Percentiles rank a stretch among this genome's conserved stretches.
phyloP scores from a whole-genome alignment of 2,888 invertebrate species.

The Drosophila leonis region DNA sequence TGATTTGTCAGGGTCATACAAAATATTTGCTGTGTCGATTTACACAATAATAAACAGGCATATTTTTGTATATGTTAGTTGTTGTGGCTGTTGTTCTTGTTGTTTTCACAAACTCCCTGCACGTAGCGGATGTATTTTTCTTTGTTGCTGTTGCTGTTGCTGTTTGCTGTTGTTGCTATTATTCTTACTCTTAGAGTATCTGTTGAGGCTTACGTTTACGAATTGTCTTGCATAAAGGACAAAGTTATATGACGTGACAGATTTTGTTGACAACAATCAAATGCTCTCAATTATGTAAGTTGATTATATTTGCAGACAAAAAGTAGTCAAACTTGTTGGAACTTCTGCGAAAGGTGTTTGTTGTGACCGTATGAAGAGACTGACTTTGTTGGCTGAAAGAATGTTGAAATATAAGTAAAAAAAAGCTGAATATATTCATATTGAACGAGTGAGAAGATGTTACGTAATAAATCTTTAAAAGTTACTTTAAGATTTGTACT shows the following conservation, averaged over 20 bases:
- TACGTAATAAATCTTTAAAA: background rate
- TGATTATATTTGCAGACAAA: constrained; percentile 51
- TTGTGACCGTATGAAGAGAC: background rate
- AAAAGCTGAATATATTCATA: background rate
- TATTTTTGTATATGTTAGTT: constrained; percentile 26
- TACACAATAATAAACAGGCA: constrained; percentile 60
- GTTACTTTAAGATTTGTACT: background rate
- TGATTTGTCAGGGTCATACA: constrained; percentile 73
- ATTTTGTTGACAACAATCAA: constrained; percentile 48
- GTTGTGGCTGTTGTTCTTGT: constrained; percentile 6
- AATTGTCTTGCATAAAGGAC: constrained; percentile 11
- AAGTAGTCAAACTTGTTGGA: constrained; percentile 43
- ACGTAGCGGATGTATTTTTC: constrained; percentile 8
- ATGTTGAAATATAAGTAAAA: background rate
- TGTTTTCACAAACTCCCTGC: constrained; percentile 25
- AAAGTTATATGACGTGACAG: constrained; percentile 70
- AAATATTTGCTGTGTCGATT: constrained; percentile 62
- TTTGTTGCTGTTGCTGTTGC: background rate
- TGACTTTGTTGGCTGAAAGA: background rate
- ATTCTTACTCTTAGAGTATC: constrained; percentile 4
- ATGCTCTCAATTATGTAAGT: constrained; percentile 65
- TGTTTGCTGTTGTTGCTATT: constrained; percentile 9
- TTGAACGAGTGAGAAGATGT: background rate
- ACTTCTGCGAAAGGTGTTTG: constrained; percentile 30
- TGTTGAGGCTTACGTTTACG: constrained; percentile 18